phyloP scores from a whole-genome alignment of 2,888 invertebrate genomes.

The Tipula confusa region DNA sequence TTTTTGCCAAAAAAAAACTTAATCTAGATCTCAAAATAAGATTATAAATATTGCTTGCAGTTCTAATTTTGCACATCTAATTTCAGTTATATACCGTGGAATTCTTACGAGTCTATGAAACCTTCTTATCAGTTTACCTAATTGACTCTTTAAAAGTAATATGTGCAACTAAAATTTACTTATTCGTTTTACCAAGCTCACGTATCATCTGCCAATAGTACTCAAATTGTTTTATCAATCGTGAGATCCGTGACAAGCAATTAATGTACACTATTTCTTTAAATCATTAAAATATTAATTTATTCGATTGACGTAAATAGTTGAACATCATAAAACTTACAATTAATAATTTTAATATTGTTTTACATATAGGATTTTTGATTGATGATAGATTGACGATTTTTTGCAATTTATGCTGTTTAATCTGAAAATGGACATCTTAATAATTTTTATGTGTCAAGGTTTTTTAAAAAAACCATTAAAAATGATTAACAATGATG shows the following conservation, averaged over 20 bases:
- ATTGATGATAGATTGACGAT: not conserved
- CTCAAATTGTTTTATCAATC: not conserved
- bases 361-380: not conserved
- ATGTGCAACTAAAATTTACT: too few species aligned
- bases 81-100: too few species aligned
- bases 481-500: not conserved
- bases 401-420: not conserved
- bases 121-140: too few species aligned
- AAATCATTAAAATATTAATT: not conserved
- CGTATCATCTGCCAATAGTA: not conserved
- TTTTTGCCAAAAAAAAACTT: too few species aligned
- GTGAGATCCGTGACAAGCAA: not conserved
- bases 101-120: too few species aligned
- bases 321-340: not conserved
- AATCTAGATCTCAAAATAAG: too few species aligned
- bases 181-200: not conserved
- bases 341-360: not conserved
- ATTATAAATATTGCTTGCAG: too few species aligned
- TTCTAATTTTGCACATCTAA: too few species aligned
- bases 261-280: not conserved
- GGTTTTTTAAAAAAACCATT: not conserved
- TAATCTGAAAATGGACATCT: not conserved
- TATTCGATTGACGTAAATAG: not conserved
- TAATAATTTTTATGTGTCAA: not conserved
- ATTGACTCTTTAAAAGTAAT: too few species aligned